Evolutionary conservation across 2,113 vertebrate genomes (phyloP).

Genomic region (Phyllostomus discolor): DNA sequence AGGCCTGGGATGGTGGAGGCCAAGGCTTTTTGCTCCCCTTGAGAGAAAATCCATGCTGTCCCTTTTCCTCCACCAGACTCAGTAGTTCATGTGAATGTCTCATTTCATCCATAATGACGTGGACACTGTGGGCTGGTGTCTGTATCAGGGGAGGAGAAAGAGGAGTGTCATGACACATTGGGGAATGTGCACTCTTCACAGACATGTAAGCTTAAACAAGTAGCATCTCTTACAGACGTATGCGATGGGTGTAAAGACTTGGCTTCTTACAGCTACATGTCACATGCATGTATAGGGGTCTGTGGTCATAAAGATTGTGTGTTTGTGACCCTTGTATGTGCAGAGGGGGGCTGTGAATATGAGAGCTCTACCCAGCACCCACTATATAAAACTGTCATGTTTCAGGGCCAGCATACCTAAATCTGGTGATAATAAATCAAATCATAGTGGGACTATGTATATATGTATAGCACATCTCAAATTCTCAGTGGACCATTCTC

Average conservation of each 20-base stretch:
- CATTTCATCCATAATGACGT: too few relatives aligned
- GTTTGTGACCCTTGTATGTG: neutral
- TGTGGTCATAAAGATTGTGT: neutral
- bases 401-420: neutral
- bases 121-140: too few relatives aligned
- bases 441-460: neutral
- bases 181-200: neutral
- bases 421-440: slow-evolving; percentile 25
- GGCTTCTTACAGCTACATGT: neutral
- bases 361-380: neutral
- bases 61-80: too few relatives aligned
- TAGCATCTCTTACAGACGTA: neutral
- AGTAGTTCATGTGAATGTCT: too few relatives aligned
- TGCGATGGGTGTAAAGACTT: neutral
- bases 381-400: neutral
- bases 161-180: neutral
- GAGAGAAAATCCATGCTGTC: too few relatives aligned
- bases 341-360: neutral
- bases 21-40: too few relatives aligned
- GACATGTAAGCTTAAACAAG: neutral
- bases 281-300: neutral
- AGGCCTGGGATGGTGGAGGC: too few relatives aligned
- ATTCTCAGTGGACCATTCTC: slow-evolving; percentile 20
- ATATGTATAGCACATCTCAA: slow-evolving; percentile 9
- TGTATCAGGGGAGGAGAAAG: neutral